phyloP scores from a whole-genome alignment of 2,113 vertebrate species.

The Pedionomus torquatus region DNA sequence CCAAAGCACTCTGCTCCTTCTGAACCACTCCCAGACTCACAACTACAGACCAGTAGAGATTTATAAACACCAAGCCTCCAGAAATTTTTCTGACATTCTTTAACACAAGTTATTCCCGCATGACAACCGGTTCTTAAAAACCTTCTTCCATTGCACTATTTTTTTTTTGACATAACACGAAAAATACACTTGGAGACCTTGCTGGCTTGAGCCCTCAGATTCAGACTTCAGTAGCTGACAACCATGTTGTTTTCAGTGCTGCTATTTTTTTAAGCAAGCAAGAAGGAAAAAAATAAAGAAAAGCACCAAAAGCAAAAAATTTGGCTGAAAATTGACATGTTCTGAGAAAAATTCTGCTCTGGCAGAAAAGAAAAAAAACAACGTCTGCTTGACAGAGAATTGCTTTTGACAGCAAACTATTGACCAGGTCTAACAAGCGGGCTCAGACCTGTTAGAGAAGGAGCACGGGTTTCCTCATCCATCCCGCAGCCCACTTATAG shows the following conservation, averaged over 20 bases:
- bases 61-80: neutral
- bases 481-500: fast-evolving
- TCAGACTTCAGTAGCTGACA: slow-evolving; percentile 29
- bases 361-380: neutral
- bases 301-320: slow-evolving; percentile 17
- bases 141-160: neutral
- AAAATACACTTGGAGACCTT: slow-evolving; percentile 15
- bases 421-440: slow-evolving; percentile 54
- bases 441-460: neutral
- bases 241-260: neutral
- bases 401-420: slow-evolving; percentile 49
- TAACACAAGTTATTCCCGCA: fast-evolving
- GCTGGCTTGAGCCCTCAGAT: slow-evolving; percentile 1
- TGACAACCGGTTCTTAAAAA: slow-evolving; percentile 10
- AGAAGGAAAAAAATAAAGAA: neutral
- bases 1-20: neutral
- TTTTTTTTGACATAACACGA: slow-evolving; percentile 18
- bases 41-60: neutral
- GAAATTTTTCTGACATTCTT: neutral
- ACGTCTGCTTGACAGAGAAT: neutral
- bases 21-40: neutral
- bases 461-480: neutral
- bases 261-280: neutral
- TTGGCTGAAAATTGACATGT: slow-evolving; percentile 23
- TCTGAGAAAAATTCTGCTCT: neutral